Evolutionary conservation across 1,140 invertebrate genomes (phyloP), one percentile per base, ranked within the genome.

Genomic region (Oscheius sp.): DNA sequence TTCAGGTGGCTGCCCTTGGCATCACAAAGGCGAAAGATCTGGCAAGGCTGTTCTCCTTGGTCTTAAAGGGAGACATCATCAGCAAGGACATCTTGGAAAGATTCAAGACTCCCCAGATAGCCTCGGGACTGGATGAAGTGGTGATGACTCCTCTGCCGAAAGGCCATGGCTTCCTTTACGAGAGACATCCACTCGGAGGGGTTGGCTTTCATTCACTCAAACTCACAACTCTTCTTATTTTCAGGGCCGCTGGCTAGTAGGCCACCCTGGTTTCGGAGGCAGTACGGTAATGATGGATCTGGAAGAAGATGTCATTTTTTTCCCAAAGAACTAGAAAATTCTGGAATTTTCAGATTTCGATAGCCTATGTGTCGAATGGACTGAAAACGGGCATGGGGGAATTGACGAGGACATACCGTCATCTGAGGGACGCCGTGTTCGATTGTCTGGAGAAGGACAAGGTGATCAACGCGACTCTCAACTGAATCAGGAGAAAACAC

Each of bases 321-420:
- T n/a, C n/a, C n/a, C n/a, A n/a, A n/a, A n/a, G n/a, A n/a, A n/a
- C n/a, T n/a, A n/a, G n/a, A n/a, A n/a, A n/a, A n/a, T 59, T 59
- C 26, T 59, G 15, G 26, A 59, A n/a, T n/a, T n/a, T 59, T 59
- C 26, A 63, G 45, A 18, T 81, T 31, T 81, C 80, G 2, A 78
- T 82, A 67, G 71, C 78, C 18, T 82, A 82, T 63, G 80, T 82
- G 20, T 73, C 64, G 3, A 82, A 82, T 32, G 81, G 80, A 13
- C 38, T 82, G 34, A 82, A 82, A 73, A 75, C 79, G 2, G 80
- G 81, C 28, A 80, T 79, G 75, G 80, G 80, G 18, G 81, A 82
- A 62, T 55, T 82, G 26, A 83, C 75, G 2, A 42, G 75, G 49
- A 79, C 81, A 2, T 82, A 82, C 49, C 46, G 79, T n/a, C 72